Evolutionary conservation across 2,888 invertebrate species (phyloP).

Genomic region (Argyresthia goedartella): DNA sequence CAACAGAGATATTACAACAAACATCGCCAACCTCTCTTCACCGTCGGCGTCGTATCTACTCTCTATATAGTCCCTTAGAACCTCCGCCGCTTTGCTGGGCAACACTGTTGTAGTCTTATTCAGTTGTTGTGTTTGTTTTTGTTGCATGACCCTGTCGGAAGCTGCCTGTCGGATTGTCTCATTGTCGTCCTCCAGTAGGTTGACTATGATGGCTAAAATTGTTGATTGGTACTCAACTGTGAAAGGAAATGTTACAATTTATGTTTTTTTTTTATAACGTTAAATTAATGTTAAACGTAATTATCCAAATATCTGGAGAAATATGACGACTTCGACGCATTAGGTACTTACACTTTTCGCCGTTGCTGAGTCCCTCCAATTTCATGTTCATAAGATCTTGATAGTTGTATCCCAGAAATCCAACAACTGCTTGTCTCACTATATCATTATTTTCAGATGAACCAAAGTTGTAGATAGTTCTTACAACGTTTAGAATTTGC

Average conservation of each 20-base stretch:
- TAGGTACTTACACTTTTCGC: slow-evolving; percentile 31
- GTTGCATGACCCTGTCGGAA: slow-evolving; percentile 13
- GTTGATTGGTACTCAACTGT: slow-evolving; percentile 37
- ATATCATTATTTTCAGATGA: slow-evolving; percentile 33
- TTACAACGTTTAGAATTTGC: slow-evolving; percentile 25
- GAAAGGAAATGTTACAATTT: slow-evolving; percentile 13
- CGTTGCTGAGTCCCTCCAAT: slow-evolving; percentile 14
- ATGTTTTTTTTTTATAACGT: too few relatives aligned
- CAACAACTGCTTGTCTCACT: slow-evolving; percentile 28
- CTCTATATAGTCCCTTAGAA: slow-evolving; percentile 12
- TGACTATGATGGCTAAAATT: slow-evolving; percentile 45
- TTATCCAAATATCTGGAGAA: too few relatives aligned
- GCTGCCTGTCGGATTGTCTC: slow-evolving; percentile 35
- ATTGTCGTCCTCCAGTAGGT: slow-evolving; percentile 68
- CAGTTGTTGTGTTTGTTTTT: too few relatives aligned
- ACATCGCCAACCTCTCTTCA: slow-evolving; percentile 15
- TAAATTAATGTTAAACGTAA: too few relatives aligned
- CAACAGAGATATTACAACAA: slow-evolving; percentile 32
- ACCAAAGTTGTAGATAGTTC: slow-evolving; percentile 30
- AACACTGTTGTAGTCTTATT: slow-evolving; percentile 7
- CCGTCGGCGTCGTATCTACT: slow-evolving; percentile 7
- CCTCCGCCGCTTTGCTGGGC: slow-evolving; percentile 18
- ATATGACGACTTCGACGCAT: too few relatives aligned
- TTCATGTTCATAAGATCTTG: slow-evolving; percentile 17
- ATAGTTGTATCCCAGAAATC: slow-evolving; percentile 31